Conservation (phyloP, 2,888 invertebrate genomes). For the Drosophila paracracens region DNA sequence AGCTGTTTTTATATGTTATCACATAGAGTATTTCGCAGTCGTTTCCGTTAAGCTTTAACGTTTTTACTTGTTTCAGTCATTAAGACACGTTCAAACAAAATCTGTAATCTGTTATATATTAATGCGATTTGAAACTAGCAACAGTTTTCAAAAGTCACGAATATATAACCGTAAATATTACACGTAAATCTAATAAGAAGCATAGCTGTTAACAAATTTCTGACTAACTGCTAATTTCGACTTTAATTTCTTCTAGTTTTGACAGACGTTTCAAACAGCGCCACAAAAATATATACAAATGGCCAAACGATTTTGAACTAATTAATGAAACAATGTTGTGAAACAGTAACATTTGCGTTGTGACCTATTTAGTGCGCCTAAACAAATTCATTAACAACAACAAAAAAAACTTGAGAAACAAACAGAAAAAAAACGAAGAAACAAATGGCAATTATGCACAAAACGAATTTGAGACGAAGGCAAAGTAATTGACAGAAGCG, state of each 20-base stretch:
- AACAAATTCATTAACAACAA: slow-evolving; percentile 49
- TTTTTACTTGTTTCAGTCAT: not conserved
- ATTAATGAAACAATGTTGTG: slow-evolving; percentile 9
- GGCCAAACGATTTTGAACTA: not conserved
- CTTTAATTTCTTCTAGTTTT: not conserved
- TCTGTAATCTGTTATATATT: not conserved
- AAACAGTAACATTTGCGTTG: slow-evolving; percentile 34
- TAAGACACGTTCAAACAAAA: not conserved
- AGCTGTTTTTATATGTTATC: not conserved
- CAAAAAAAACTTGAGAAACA: not conserved
- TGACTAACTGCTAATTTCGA: not conserved
- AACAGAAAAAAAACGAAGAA: slow-evolving; percentile 3
- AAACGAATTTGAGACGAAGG: slow-evolving; percentile 31
- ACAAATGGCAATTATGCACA: slow-evolving; percentile 28
- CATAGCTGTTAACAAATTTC: not conserved
- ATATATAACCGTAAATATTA: not conserved
- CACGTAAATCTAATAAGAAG: not conserved
- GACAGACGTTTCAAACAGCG: not conserved
- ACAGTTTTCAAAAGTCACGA: not conserved
- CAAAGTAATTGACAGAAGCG: slow-evolving; percentile 44
- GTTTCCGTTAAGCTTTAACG: not conserved
- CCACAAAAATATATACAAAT: not conserved
- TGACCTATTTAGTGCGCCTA: slow-evolving; percentile 26
- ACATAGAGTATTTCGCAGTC: not conserved
- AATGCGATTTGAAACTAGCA: not conserved